These are phyloP conservation scores for Sinelater perroti DNA, from an alignment of 2,888 invertebrate species.

Conservation along the genomic window DNA sequence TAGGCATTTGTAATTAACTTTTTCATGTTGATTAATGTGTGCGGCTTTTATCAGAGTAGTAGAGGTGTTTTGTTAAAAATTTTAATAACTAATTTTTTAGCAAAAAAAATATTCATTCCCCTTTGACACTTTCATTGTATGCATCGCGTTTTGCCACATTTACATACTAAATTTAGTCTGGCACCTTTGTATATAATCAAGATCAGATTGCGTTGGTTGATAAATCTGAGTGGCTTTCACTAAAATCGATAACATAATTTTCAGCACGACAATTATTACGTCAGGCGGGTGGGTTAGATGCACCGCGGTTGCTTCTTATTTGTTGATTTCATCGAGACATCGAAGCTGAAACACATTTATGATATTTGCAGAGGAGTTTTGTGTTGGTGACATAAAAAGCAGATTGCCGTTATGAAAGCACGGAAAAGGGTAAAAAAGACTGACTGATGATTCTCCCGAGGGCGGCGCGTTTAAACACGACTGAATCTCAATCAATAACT, in stretches of 20 bases:
- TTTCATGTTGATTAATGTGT: neutral
- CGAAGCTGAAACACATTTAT: slow-evolving; percentile 16
- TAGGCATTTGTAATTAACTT: neutral
- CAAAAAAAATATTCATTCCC: too few species aligned
- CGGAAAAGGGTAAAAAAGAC: slow-evolving; percentile 48
- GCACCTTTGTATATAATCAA: slow-evolving; percentile 15
- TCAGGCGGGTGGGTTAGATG: neutral
- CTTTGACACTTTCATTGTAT: neutral
- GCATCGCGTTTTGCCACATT: neutral
- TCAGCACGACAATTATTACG: slow-evolving; percentile 9
- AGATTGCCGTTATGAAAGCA: slow-evolving; percentile 51
- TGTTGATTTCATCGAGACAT: slow-evolving; percentile 5
- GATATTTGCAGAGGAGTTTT: slow-evolving; percentile 40
- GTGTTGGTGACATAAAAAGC: slow-evolving; percentile 48
- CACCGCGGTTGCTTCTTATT: slow-evolving; percentile 3
- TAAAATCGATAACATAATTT: slow-evolving; percentile 14
- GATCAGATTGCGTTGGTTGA: slow-evolving; percentile 15
- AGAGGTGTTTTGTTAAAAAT: neutral
- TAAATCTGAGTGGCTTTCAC: slow-evolving; percentile 12
- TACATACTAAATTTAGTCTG: slow-evolving; percentile 11
- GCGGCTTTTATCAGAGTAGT: neutral
- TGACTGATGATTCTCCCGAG: slow-evolving; percentile 50
- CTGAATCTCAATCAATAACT: slow-evolving; percentile 46
- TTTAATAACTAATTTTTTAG: too few species aligned
- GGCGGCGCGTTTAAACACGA: slow-evolving; percentile 48